These are phyloP conservation scores for Gymnothorax reevesii DNA, from an alignment of 2,797 vertebrate species.

Conservation along the genomic window DNA sequence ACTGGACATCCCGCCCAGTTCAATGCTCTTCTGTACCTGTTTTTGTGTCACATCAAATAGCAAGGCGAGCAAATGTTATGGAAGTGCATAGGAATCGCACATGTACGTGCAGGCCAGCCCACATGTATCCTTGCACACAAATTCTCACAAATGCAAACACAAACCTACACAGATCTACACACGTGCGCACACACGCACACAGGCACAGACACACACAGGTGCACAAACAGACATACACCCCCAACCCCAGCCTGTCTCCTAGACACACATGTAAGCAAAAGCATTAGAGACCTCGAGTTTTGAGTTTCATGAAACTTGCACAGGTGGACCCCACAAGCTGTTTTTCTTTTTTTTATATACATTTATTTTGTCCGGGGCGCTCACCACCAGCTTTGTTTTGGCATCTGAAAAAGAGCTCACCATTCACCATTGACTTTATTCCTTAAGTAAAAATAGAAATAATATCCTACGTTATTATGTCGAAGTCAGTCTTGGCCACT, in stretches of 20 bases:
- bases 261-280: neutral
- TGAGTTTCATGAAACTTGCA: neutral
- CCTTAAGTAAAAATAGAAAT: constrained; percentile 6
- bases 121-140: neutral
- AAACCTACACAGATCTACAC: no score
- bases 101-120: neutral
- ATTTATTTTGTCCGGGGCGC: neutral
- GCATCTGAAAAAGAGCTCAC: neutral
- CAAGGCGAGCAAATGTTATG: no score
- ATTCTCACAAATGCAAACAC: no score
- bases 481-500: neutral
- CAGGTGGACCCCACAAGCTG: neutral
- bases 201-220: neutral
- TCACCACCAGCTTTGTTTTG: neutral
- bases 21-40: neutral
- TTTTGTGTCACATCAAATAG: no score
- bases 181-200: no score
- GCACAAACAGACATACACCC: neutral
- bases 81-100: no score
- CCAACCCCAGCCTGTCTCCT: no score
- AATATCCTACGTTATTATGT: neutral
- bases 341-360: no score
- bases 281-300: neutral
- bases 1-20: neutral
- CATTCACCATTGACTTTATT: constrained; percentile 5